Percentiles rank a stretch among this genome's conserved stretches.
phyloP scores from a whole-genome alignment of 2,113 vertebrate species.

The Amazona vittata region DNA sequence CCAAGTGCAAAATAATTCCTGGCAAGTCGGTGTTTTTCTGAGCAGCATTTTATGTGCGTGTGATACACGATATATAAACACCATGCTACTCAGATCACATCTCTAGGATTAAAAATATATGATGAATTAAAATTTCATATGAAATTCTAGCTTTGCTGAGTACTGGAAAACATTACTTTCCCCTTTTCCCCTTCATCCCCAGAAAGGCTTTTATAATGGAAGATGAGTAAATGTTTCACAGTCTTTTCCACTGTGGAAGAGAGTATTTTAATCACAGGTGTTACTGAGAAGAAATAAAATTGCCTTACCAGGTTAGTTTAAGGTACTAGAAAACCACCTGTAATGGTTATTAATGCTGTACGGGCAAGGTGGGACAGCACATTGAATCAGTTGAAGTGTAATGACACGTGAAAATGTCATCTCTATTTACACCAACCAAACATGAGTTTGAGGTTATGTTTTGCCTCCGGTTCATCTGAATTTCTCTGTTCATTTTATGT shows the following conservation, averaged over 20 bases:
- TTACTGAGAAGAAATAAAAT: constrained; percentile 5
- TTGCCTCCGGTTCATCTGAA: constrained; percentile 39
- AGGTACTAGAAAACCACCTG: not conserved
- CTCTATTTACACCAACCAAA: not conserved
- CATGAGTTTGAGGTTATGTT: not conserved
- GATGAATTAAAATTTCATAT: constrained; percentile 20
- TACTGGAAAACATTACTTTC: constrained; percentile 27
- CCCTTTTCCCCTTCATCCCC: not conserved
- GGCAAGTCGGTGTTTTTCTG: not conserved
- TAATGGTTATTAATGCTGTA: not conserved
- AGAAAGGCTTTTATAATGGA: not conserved
- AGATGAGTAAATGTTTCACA: constrained; percentile 30
- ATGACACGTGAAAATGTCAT: not conserved
- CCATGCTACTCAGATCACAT: not conserved
- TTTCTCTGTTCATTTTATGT: not conserved
- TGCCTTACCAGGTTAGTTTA: constrained; percentile 31
- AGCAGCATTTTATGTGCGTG: not conserved
- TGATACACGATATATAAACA: not conserved
- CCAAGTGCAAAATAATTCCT: not conserved
- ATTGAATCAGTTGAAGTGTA: not conserved
- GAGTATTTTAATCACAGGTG: not conserved
- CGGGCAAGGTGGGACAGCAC: not conserved
- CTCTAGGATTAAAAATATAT: constrained; percentile 10
- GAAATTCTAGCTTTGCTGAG: constrained; percentile 16
- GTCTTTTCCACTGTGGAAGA: constrained; percentile 16